A percentile compares a stretch with the other conserved stretches of the same genome.
Evolutionary conservation across 2,888 invertebrate species (phyloP).

Genomic region (Lingula anatina): DNA sequence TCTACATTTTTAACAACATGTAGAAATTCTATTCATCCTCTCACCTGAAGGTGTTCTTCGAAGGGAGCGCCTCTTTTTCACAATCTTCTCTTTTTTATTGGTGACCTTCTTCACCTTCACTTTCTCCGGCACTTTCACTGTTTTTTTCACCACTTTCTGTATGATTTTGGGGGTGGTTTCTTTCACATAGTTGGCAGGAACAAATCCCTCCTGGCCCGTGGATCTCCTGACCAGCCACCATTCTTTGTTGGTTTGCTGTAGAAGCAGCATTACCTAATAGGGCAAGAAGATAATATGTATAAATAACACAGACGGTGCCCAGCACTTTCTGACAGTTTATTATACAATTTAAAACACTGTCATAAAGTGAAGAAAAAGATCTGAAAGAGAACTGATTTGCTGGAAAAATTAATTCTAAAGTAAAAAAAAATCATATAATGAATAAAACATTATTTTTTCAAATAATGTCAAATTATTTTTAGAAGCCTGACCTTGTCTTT

Average conservation of each 20-base stretch:
- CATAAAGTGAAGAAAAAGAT: too few species aligned
- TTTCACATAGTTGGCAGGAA: constrained; percentile 93
- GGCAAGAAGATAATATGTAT: neutral
- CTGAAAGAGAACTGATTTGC: too few species aligned
- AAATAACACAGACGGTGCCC: neutral
- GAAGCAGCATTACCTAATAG: constrained; percentile 71
- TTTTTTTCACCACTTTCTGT: constrained; percentile 62
- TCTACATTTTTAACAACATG: too few species aligned
- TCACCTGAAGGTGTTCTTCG: constrained; percentile 48
- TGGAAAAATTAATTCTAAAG: too few species aligned
- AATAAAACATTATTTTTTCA: too few species aligned
- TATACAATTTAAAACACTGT: too few species aligned
- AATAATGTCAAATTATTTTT: too few species aligned
- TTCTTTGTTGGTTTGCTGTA: constrained; percentile 92
- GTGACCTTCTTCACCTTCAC: constrained; percentile 79
- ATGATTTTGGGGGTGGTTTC: constrained; percentile 78
- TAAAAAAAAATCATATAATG: too few species aligned
- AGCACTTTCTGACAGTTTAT: too few species aligned
- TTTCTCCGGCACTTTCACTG: constrained; percentile 76
- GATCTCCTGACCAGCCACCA: constrained; percentile 98
- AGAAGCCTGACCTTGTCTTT: too few species aligned
- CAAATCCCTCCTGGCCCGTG: constrained; percentile 90
- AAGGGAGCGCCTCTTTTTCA: constrained; percentile 58
- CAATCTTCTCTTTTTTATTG: constrained; percentile 59
- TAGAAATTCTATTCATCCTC: too few species aligned